Conservation (phyloP, 1,140 invertebrate genomes). For the Hydropsyche tenuis region DNA sequence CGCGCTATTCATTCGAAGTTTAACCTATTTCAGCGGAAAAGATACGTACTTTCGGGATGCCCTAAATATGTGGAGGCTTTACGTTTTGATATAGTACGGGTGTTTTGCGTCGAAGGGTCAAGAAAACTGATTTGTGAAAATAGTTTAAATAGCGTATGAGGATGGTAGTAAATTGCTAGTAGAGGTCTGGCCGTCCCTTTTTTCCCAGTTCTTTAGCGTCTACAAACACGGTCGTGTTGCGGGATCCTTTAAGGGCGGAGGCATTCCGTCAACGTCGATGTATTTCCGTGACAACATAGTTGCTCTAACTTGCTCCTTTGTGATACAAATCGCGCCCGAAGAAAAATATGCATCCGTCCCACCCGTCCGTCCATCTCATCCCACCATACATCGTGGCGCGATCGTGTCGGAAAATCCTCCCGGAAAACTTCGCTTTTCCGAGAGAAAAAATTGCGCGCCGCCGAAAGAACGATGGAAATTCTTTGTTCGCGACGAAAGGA, state of each 20-base stretch:
- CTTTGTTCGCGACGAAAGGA: slow-evolving; percentile 31
- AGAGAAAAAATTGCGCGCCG: slow-evolving; percentile 27
- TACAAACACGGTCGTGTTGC: neutral
- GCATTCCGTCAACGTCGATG: slow-evolving; percentile 40
- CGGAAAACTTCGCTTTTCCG: slow-evolving; percentile 29
- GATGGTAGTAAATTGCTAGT: slow-evolving; percentile 4
- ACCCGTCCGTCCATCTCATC: too few relatives aligned
- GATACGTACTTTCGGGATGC: too few relatives aligned
- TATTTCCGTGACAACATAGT: slow-evolving; percentile 35
- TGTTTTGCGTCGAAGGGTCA: neutral
- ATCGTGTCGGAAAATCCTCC: slow-evolving; percentile 2
- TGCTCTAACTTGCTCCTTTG: slow-evolving; percentile 39
- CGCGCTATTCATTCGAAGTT: too few relatives aligned
- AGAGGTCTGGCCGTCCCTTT: neutral
- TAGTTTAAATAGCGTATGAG: neutral
- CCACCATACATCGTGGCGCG: too few relatives aligned
- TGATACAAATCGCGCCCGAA: slow-evolving; percentile 42
- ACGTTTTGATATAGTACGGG: too few relatives aligned
- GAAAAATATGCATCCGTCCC: slow-evolving; percentile 41
- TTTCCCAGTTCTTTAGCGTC: slow-evolving; percentile 7
- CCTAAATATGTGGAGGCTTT: too few relatives aligned
- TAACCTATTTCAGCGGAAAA: too few relatives aligned
- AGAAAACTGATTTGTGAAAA: slow-evolving; percentile 2
- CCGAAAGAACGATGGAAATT: slow-evolving; percentile 31
- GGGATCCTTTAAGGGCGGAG: slow-evolving; percentile 18